Evolutionary conservation across 2,113 vertebrate genomes (phyloP).

Genomic region (Brachyhypopomus occidentalis): DNA sequence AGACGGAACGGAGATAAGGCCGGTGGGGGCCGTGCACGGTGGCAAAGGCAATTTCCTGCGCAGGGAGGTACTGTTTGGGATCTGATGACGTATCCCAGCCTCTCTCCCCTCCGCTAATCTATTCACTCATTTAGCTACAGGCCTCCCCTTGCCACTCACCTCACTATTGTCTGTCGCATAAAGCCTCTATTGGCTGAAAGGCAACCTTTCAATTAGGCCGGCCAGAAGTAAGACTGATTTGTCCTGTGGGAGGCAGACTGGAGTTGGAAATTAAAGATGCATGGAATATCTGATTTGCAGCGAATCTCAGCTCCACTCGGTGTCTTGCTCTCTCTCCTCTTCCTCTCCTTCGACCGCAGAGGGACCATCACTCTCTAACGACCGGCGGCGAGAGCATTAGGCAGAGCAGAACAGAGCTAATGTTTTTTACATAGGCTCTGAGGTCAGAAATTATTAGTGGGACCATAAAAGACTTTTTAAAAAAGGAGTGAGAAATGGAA

Average conservation of each 20-base stretch:
- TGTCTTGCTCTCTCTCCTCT: neutral
- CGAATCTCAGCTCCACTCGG: slow-evolving; percentile 47
- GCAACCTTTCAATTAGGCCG: slow-evolving; percentile 61
- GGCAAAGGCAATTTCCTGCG: slow-evolving; percentile 61
- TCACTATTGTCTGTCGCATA: slow-evolving; percentile 50
- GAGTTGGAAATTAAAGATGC: slow-evolving; percentile 72
- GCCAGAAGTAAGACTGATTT: slow-evolving; percentile 68
- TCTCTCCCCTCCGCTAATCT: slow-evolving; percentile 28
- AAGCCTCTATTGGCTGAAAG: slow-evolving; percentile 50
- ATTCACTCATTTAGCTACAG: slow-evolving; percentile 47
- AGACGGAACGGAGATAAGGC: slow-evolving; percentile 51
- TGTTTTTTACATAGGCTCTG: slow-evolving; percentile 47
- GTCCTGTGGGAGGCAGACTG: slow-evolving; percentile 52
- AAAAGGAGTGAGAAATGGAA: slow-evolving; percentile 11
- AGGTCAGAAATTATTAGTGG: slow-evolving; percentile 44
- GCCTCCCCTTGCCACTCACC: slow-evolving; percentile 36
- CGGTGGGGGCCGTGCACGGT: slow-evolving; percentile 40
- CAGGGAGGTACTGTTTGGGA: slow-evolving; percentile 48
- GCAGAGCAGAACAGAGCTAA: slow-evolving; percentile 38
- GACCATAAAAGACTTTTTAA: neutral
- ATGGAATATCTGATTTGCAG: slow-evolving; percentile 68
- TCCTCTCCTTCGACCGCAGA: slow-evolving; percentile 11
- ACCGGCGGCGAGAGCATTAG: slow-evolving; percentile 37
- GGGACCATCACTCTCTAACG: slow-evolving; percentile 31
- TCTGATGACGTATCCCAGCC: slow-evolving; percentile 47